Evolutionary conservation across 2,797 vertebrate genomes (phyloP), one percentile per base, ranked within the genome.

Genomic region (Molossus molossus): DNA sequence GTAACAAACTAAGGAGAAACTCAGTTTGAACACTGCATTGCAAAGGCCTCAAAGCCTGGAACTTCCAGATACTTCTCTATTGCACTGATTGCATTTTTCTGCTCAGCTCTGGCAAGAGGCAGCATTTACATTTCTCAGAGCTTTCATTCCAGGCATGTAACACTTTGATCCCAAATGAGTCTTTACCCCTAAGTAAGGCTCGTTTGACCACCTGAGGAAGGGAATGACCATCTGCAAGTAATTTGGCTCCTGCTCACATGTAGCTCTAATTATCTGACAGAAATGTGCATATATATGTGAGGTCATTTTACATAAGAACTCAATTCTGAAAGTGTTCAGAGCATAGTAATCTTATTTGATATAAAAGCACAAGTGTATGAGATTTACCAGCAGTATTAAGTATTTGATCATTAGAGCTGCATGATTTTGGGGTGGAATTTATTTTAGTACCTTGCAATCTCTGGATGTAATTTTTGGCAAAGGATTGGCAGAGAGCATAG

Each of bases 281-380:
- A 83, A 23, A 7, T 40, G 48, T 76, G 20, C 17, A 3, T 67
- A 9, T 55, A 12, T 77, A 58, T 65, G 17, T 82, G 29, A 80
- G 45, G 45, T 75, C 80, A 77, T 80, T 94, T 77, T 86, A 48
- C 67, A 37, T 58, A 75, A n/a, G 53, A 84, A 37, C 57, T 91
- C 33, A 58, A 27, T 60, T 87, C 79, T 85, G 62, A 92, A 94
- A 90, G 23, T 89, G 55, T 90, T 91, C 37, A 48, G n/a, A 80
- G 29, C 37, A 57, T 48, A 87, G 57, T 70, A 18, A 84, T 81
- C 62, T 83, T 86, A 92, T 29, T 95, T 94, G 69, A 97, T 97
- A 96, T 90, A 90, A 97, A 98, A 98, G 91, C 94, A 98, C 70
- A 90, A 98, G 87, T 98, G 97, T 97, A 95, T 98, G 92, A 97